phyloP scores from a whole-genome alignment of 2,113 vertebrate genomes.

The Uropsilus gracilis region DNA sequence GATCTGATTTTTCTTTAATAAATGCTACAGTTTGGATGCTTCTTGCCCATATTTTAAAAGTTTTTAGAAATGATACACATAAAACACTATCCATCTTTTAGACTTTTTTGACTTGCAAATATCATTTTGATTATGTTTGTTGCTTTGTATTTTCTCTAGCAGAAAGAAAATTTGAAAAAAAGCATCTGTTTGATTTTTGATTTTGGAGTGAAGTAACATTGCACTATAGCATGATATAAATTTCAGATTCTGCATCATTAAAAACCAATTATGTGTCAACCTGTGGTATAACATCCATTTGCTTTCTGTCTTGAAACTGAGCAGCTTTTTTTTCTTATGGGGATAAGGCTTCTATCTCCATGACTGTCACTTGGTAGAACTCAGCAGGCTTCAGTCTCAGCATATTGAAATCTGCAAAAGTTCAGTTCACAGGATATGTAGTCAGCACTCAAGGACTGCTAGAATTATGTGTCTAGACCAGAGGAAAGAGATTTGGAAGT shows the following conservation, averaged over 20 bases:
- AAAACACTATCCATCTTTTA: neutral
- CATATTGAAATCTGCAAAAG: conserved; percentile 56
- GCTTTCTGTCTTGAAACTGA: neutral
- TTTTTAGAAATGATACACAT: neutral
- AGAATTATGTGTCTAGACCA: conserved; percentile 64
- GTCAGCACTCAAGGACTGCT: conserved; percentile 46
- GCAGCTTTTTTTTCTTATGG: neutral
- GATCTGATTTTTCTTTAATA: conserved; percentile 37
- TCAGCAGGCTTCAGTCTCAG: conserved; percentile 17
- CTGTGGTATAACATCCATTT: conserved; percentile 2
- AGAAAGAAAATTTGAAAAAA: conserved; percentile 44
- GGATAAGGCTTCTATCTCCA: neutral
- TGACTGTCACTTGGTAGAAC: conserved; percentile 1
- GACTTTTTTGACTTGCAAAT: neutral
- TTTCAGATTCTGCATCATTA: neutral
- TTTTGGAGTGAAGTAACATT: neutral
- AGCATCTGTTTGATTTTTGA: neutral
- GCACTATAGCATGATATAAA: neutral
- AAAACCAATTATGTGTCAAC: neutral
- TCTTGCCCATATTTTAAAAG: neutral
- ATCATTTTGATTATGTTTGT: neutral
- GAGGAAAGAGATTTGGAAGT: conserved; percentile 59
- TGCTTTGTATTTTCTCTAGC: neutral
- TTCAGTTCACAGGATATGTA: conserved; percentile 28
- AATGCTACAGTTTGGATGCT: neutral